These are phyloP conservation scores for Electrona antarctica DNA, from an alignment of 2,113 vertebrate species.

Conservation along the genomic window DNA sequence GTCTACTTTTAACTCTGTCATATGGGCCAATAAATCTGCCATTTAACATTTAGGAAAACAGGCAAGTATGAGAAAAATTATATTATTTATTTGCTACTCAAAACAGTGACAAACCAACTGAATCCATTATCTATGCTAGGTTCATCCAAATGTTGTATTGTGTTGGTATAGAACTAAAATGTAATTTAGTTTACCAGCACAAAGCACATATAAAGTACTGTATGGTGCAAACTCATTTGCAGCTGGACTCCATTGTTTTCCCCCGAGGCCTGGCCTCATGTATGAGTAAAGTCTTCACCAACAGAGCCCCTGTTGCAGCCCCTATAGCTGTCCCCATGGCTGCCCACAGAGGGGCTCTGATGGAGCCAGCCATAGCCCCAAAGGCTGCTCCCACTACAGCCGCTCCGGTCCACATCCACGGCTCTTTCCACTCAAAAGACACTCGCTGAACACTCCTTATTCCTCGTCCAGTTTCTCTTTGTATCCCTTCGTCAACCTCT, in stretches of 20 bases:
- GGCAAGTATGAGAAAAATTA: too few species aligned
- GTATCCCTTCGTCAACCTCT: constrained; percentile 1
- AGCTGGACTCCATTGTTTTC: background rate
- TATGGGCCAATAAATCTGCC: too few species aligned
- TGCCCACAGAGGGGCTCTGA: constrained; percentile 12
- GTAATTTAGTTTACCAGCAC: too few species aligned
- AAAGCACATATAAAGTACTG: too few species aligned
- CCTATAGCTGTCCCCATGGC: constrained; percentile 30
- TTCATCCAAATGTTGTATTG: too few species aligned
- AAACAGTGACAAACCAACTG: too few species aligned
- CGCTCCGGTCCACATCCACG: constrained; percentile 24
- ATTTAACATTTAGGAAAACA: too few species aligned
- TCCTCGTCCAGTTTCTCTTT: background rate
- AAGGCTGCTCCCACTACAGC: constrained; percentile 36
- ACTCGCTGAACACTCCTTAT: background rate
- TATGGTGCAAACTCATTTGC: background rate
- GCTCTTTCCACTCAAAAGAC: background rate
- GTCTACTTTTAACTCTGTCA: too few species aligned
- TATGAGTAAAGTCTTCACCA: constrained; percentile 42
- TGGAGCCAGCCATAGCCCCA: constrained; percentile 21
- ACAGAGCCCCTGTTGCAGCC: constrained; percentile 41
- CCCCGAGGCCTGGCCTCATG: background rate
- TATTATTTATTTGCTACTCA: too few species aligned
- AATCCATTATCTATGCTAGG: too few species aligned
- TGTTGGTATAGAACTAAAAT: too few species aligned